Conservation (phyloP, 1,140 invertebrate genomes). For the Apocrypta bakeri region DNA sequence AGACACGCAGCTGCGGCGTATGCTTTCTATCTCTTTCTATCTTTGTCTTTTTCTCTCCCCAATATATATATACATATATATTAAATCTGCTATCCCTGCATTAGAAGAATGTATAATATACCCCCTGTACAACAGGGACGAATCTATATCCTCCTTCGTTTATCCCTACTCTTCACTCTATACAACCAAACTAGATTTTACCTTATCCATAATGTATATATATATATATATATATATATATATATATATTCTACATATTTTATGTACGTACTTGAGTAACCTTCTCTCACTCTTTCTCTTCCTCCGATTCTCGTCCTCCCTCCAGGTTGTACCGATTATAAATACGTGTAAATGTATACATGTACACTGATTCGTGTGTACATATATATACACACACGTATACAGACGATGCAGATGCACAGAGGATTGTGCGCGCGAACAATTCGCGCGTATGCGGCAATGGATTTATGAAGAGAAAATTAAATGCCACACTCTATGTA, state of each 20-base stretch:
- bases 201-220: too few species aligned
- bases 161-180: too few species aligned
- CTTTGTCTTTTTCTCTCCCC: not conserved
- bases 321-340: too few species aligned
- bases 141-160: not conserved
- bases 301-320: too few species aligned
- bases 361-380: too few species aligned
- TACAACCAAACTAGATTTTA: too few species aligned
- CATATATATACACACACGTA: too few species aligned
- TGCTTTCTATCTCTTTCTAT: not conserved
- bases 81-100: not conserved
- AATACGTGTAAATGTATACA: too few species aligned
- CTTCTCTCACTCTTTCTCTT: too few species aligned
- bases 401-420: too few species aligned
- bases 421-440: not conserved
- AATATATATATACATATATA: not conserved
- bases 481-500: conserved; percentile 1
- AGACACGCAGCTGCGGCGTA: conserved; percentile 3
- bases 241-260: too few species aligned
- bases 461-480: conserved; percentile 1
- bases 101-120: not conserved
- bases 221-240: not conserved
- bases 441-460: not conserved
- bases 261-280: too few species aligned
- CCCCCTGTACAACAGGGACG: conserved; percentile 2